phyloP scores from a whole-genome alignment of 2,113 vertebrate species.

The Mobula birostris region DNA sequence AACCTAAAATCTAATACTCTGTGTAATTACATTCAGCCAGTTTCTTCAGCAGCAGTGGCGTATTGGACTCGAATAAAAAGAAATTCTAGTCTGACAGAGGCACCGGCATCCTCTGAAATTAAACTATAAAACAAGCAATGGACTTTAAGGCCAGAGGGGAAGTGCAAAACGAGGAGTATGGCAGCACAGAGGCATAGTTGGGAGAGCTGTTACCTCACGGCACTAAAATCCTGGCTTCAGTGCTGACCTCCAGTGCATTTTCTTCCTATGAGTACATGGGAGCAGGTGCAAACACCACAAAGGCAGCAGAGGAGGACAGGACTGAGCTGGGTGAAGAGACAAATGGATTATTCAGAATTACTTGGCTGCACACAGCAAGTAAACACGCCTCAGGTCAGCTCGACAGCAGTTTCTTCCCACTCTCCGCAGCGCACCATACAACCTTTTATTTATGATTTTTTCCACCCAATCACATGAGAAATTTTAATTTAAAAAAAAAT shows the following conservation, averaged over 20 bases:
- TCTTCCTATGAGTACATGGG: too few relatives aligned
- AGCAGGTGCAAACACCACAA: too few relatives aligned
- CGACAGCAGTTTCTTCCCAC: not conserved
- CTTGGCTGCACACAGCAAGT: not conserved
- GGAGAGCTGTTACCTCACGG: too few relatives aligned
- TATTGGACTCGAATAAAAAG: not conserved
- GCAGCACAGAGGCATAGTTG: too few relatives aligned
- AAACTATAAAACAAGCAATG: too few relatives aligned
- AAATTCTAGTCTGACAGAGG: not conserved
- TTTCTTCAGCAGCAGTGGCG: not conserved
- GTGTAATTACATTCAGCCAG: not conserved
- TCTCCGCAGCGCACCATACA: not conserved
- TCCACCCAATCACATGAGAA: not conserved
- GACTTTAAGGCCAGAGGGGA: not conserved
- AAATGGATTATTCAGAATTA: too few relatives aligned
- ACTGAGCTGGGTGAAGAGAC: too few relatives aligned
- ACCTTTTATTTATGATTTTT: constrained; percentile 2
- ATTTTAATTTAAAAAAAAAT: too few relatives aligned
- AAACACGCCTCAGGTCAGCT: not conserved
- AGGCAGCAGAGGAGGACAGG: too few relatives aligned
- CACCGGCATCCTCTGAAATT: too few relatives aligned
- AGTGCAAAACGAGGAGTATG: not conserved
- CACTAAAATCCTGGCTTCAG: too few relatives aligned
- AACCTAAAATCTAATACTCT: not conserved
- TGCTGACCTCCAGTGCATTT: too few relatives aligned